Conservation (phyloP, 2,113 vertebrate genomes). For the Nansenia antarctica region DNA sequence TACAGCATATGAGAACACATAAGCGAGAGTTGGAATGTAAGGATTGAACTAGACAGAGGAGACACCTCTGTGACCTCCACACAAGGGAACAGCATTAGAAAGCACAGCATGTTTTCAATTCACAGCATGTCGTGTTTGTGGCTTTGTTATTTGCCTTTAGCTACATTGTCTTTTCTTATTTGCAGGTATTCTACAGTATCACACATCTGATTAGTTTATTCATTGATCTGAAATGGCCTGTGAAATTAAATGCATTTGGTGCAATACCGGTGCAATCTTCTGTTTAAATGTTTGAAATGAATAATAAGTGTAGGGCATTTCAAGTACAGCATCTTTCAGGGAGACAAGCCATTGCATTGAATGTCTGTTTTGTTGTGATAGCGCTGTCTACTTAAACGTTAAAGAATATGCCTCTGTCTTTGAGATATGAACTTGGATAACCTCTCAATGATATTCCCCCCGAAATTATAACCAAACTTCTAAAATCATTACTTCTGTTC, state of each 20-base stretch:
- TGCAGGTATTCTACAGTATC: constrained; percentile 48
- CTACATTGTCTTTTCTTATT: constrained; percentile 32
- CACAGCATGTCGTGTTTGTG: constrained; percentile 11
- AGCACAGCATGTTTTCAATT: neutral
- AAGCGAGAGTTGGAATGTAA: constrained; percentile 33
- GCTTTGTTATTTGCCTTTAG: constrained; percentile 26
- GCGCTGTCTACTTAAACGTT: neutral
- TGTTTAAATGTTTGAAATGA: constrained; percentile 65
- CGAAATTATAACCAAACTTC: too few species aligned
- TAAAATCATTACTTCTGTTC: neutral
- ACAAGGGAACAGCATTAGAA: neutral
- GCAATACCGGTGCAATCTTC: constrained; percentile 50
- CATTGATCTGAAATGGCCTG: constrained; percentile 70
- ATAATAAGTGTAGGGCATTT: constrained; percentile 51
- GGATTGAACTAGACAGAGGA: constrained; percentile 51
- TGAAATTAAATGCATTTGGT: constrained; percentile 72
- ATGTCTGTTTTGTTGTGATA: neutral
- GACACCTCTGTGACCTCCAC: constrained; percentile 45
- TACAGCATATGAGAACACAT: constrained; percentile 49
- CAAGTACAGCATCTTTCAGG: constrained; percentile 29
- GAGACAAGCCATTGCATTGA: neutral
- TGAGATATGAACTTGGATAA: neutral
- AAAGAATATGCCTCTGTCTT: neutral
- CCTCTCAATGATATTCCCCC: too few species aligned
- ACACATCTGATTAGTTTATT: constrained; percentile 69